Percentiles rank a stretch among this genome's conserved stretches.
phyloP scores from a whole-genome alignment of 2,113 vertebrate species.

The Halichoeres trimaculatus region DNA sequence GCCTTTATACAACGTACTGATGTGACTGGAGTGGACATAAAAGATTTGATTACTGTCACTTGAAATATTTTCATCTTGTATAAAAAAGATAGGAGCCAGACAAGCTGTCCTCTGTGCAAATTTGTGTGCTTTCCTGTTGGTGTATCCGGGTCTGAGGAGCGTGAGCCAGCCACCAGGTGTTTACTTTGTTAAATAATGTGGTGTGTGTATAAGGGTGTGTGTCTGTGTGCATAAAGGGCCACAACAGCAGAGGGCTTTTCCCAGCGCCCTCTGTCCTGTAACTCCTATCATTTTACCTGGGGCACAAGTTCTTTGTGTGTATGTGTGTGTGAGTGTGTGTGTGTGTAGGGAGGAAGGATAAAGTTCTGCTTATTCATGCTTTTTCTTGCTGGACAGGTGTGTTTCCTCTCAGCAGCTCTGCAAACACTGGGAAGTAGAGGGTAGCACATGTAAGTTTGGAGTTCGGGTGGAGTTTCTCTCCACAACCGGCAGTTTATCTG shows the following conservation, averaged over 20 bases:
- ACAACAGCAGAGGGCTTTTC: conserved; percentile 24
- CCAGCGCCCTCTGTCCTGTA: not conserved
- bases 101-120: conserved; percentile 2
- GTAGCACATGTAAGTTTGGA: conserved; percentile 12
- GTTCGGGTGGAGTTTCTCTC: conserved; percentile 30
- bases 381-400: conserved; percentile 58
- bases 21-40: not conserved
- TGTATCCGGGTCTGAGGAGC: conserved; percentile 47
- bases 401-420: conserved; percentile 51
- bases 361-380: conserved; percentile 37
- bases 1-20: not conserved
- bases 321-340: conserved; percentile 8
- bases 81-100: not conserved
- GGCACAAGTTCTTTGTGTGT: not conserved
- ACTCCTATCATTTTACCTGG: conserved; percentile 4
- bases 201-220: conserved; percentile 30
- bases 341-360: not conserved
- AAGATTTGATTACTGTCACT: conserved; percentile 2
- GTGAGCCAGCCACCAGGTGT: conserved; percentile 46
- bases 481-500: conserved; percentile 31
- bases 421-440: conserved; percentile 53
- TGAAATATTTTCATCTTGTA: not conserved
- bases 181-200: conserved; percentile 66
- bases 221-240: conserved; percentile 31
- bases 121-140: conserved; percentile 28